A percentile compares a stretch with the other conserved stretches of the same genome.
phyloP scores from a whole-genome alignment of 2,113 vertebrate species.

The Podiceps cristatus region DNA sequence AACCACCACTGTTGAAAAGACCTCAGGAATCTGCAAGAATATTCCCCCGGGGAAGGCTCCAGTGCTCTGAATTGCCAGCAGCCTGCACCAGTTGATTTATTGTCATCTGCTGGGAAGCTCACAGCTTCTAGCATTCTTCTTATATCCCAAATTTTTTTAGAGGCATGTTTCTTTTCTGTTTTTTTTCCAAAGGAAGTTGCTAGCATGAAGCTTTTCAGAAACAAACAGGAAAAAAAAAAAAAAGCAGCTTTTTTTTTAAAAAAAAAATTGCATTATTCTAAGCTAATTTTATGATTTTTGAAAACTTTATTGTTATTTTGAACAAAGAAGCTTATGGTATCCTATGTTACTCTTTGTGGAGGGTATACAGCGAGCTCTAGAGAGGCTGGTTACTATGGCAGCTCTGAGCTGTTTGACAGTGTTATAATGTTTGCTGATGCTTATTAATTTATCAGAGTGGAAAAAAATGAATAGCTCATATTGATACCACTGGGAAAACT shows the following conservation, averaged over 20 bases:
- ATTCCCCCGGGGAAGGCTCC: not conserved
- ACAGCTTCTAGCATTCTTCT: conserved; percentile 1
- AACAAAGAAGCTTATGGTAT: not conserved
- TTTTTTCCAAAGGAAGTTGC: not conserved
- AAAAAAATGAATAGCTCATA: conserved; percentile 40
- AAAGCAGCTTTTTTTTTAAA: too few relatives aligned
- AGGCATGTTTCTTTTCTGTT: not conserved
- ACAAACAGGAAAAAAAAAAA: not conserved
- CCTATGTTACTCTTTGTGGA: not conserved
- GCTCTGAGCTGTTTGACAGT: conserved; percentile 36
- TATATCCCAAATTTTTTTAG: not conserved
- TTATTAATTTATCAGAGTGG: conserved; percentile 68
- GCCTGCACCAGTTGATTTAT: conserved; percentile 9
- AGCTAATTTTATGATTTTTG: not conserved
- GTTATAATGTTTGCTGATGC: conserved; percentile 57
- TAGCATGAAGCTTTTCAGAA: not conserved
- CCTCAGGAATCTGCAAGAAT: not conserved
- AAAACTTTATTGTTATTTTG: not conserved
- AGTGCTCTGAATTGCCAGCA: not conserved
- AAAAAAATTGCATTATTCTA: not conserved
- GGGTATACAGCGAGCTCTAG: not conserved
- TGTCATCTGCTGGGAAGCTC: not conserved
- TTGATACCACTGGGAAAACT: conserved; percentile 17
- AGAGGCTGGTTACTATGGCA: conserved; percentile 55
- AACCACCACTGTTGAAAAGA: not conserved